These are phyloP conservation scores for Apis mellifera DNA, from an alignment of 1,140 invertebrate species.

Conservation along the genomic window DNA sequence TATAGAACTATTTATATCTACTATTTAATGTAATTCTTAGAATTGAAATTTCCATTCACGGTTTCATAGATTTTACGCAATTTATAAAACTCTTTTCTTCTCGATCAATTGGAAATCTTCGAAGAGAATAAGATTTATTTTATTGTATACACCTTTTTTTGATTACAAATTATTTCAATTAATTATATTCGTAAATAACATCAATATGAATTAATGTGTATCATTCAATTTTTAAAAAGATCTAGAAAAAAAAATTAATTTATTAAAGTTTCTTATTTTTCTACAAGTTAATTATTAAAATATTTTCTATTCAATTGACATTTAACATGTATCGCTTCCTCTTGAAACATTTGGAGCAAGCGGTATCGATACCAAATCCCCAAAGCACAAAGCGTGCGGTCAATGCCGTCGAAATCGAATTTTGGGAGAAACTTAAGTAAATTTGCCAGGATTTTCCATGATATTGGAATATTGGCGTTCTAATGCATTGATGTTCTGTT, in stretches of 20 bases:
- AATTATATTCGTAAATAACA: too few relatives aligned
- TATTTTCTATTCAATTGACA: too few relatives aligned
- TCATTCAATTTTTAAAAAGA: too few relatives aligned
- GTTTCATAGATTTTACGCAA: background rate
- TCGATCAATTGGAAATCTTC: background rate
- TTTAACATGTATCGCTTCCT: background rate
- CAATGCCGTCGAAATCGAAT: background rate
- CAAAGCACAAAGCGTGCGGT: background rate
- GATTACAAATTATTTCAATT: too few relatives aligned
- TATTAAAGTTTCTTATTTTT: too few relatives aligned
- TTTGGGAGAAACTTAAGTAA: background rate
- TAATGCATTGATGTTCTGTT: conserved; percentile 26
- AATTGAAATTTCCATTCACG: background rate
- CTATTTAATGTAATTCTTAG: background rate
- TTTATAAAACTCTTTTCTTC: background rate
- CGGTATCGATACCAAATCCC: background rate
- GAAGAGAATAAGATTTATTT: too few relatives aligned
- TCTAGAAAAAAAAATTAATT: too few relatives aligned
- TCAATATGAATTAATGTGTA: too few relatives aligned
- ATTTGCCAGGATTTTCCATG: background rate
- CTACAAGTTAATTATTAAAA: too few relatives aligned
- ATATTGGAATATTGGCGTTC: conserved; percentile 35
- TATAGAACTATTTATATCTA: conserved; percentile 4
- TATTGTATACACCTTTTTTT: too few relatives aligned
- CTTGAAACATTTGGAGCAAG: background rate